Percentiles rank a stretch among this genome's conserved stretches.
phyloP scores from a whole-genome alignment of 2,797 vertebrate species.

The Tokudaia tokunoshimensis region DNA sequence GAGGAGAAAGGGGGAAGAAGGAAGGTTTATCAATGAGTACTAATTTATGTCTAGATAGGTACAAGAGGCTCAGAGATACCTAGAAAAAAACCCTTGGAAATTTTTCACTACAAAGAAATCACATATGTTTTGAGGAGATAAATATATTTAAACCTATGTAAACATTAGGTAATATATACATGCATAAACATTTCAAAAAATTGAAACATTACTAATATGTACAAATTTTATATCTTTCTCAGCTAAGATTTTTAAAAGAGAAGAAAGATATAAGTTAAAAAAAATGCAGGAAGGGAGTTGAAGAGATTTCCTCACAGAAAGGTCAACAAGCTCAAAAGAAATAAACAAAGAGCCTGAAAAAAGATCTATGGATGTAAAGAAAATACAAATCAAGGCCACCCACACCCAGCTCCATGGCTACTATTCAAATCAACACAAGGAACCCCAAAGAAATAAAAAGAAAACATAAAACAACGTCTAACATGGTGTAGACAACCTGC shows the following conservation, averaged over 20 bases:
- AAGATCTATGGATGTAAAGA: neutral
- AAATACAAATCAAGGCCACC: neutral
- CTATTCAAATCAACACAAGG: neutral
- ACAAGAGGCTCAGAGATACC: neutral
- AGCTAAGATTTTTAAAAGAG: neutral
- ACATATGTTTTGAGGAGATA: neutral
- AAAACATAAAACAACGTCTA: neutral
- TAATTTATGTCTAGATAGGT: neutral
- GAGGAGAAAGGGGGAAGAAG: neutral
- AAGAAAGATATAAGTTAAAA: neutral
- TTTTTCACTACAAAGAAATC: neutral
- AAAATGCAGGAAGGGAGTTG: neutral
- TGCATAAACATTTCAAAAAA: neutral
- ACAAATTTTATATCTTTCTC: neutral
- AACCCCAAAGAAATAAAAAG: neutral
- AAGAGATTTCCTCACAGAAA: neutral
- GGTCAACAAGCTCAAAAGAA: neutral
- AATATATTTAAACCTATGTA: neutral
- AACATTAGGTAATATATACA: neutral
- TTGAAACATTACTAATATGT: neutral
- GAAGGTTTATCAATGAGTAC: neutral
- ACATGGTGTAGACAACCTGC: neutral
- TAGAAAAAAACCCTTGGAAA: neutral
- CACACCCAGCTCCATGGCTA: neutral
- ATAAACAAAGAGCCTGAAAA: neutral